Conservation (phyloP, 2,888 invertebrate species). For the Troides helena region DNA sequence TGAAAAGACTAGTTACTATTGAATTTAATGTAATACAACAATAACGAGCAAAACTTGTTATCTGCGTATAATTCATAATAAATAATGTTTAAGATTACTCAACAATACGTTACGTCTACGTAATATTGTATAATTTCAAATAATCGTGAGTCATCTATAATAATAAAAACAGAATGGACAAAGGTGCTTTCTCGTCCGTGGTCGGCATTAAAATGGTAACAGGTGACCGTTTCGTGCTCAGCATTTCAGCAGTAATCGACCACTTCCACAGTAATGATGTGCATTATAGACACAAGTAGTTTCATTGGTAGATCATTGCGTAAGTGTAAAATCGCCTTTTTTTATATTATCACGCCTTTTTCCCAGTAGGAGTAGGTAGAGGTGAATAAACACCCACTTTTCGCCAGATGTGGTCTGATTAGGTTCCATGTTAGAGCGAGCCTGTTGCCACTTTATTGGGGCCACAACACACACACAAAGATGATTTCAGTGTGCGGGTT, state of each 20-base stretch:
- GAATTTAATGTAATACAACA: conserved; percentile 5
- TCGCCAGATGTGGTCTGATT: no score
- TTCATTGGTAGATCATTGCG: background rate
- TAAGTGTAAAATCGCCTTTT: background rate
- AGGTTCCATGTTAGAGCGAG: no score
- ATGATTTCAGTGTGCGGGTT: no score
- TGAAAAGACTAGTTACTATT: no score
- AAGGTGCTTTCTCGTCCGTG: conserved; percentile 34
- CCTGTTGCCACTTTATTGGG: no score
- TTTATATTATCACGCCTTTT: no score
- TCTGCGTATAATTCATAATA: conserved; percentile 6
- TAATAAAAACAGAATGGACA: conserved; percentile 22
- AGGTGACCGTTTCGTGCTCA: conserved; percentile 18
- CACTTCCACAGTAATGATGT: background rate
- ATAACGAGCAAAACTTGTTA: conserved; percentile 10
- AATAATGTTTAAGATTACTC: conserved; percentile 16
- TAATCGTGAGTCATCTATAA: conserved; percentile 17
- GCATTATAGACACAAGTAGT: background rate
- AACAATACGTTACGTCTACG: conserved; percentile 11
- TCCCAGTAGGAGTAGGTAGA: no score
- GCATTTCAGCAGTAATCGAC: conserved; percentile 16
- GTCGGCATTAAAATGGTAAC: conserved; percentile 31
- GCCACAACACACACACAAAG: no score
- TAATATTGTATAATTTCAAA: conserved; percentile 23
- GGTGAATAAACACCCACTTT: no score